Conservation (phyloP, 1,140 invertebrate genomes). For the Bradynema listronoti region DNA sequence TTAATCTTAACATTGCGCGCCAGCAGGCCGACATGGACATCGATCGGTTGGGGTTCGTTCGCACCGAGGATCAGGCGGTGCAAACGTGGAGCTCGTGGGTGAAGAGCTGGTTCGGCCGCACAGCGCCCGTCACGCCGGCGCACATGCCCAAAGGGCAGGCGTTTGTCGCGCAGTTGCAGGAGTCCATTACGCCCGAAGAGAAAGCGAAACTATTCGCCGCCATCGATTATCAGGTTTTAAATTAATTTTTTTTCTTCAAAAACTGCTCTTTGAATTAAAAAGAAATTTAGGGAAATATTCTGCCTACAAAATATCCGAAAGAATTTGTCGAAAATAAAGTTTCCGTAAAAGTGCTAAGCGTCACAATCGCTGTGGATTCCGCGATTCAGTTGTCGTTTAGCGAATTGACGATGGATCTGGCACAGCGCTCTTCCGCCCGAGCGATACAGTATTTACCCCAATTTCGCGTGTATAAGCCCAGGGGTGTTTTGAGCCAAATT, state of each 20-base stretch:
- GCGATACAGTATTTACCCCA: slow-evolving; percentile 65
- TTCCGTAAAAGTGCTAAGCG: slow-evolving; percentile 36
- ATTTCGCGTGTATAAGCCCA: no score
- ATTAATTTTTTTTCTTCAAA: not conserved
- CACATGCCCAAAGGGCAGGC: slow-evolving; percentile 29
- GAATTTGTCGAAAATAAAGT: slow-evolving; percentile 53
- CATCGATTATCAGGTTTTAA: slow-evolving; percentile 81
- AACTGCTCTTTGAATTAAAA: no score
- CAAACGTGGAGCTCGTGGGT: slow-evolving; percentile 67
- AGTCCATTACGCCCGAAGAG: slow-evolving; percentile 80
- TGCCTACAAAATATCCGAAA: slow-evolving; percentile 58
- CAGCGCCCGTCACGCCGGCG: no score
- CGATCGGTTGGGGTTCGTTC: slow-evolving; percentile 61
- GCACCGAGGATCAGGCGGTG: slow-evolving; percentile 60
- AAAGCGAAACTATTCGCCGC: slow-evolving; percentile 84
- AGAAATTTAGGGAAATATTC: slow-evolving; percentile 55
- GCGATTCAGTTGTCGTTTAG: slow-evolving; percentile 59
- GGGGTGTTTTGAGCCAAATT: no score
- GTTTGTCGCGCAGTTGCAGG: slow-evolving; percentile 36
- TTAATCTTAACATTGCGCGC: slow-evolving; percentile 82
- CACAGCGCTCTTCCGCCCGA: slow-evolving; percentile 72
- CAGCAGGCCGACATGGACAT: slow-evolving; percentile 79
- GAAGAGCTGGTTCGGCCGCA: slow-evolving; percentile 64
- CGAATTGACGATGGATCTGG: slow-evolving; percentile 67
- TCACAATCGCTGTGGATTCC: slow-evolving; percentile 49